A percentile compares a stretch with the other conserved stretches of the same genome.
Evolutionary conservation across 92 coral and sea anemone genomes (phyloP).

Genomic region (Galaxea fascicularis): DNA sequence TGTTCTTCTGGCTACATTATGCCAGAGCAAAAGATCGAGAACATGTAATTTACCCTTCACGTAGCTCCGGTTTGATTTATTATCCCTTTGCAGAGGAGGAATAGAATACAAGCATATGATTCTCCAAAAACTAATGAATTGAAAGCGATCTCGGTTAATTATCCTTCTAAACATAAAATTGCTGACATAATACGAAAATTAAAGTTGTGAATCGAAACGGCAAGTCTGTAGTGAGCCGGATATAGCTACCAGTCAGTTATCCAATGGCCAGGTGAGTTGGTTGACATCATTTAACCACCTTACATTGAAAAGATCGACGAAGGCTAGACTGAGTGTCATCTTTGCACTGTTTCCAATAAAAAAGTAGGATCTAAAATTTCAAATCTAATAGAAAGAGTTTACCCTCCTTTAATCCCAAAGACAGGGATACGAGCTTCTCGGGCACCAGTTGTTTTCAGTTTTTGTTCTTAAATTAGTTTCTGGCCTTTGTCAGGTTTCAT

Average conservation of each 20-base stretch:
- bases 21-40: no score
- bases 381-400: not conserved
- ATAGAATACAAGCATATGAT: not conserved
- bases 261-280: no score
- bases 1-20: no score
- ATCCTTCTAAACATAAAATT: not conserved
- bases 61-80: no score
- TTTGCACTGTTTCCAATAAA: not conserved
- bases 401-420: not conserved
- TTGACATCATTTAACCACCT: no score
- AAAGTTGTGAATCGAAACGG: not conserved
- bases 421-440: not conserved
- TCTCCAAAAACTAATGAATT: not conserved
- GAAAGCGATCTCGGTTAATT: slow-evolving; percentile 1
- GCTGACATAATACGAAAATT: not conserved
- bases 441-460: no score
- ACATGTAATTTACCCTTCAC: no score
- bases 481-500: not conserved
- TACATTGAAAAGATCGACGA: no score
- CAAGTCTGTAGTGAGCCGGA: no score
- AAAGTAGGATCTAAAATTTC: no score
- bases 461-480: not conserved
- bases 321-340: not conserved
- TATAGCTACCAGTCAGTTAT: not conserved
- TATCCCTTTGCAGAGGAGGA: no score